Evolutionary conservation across 2,797 vertebrate genomes (phyloP), one percentile per base, ranked within the genome.

Genomic region (Sphaeramia orbicularis): DNA sequence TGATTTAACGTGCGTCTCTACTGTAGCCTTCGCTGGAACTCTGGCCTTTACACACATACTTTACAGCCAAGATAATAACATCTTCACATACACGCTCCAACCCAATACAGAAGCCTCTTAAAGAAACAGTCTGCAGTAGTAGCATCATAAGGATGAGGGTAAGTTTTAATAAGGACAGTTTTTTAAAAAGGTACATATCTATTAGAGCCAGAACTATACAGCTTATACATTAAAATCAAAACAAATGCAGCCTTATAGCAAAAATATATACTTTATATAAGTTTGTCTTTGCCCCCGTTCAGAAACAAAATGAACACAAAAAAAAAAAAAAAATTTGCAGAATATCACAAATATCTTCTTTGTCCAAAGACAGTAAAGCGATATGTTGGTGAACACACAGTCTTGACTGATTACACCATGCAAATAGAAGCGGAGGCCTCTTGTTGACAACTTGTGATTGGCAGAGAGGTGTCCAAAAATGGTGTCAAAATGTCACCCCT

Each of bases 181-280:
- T 50, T 81, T 77, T 89, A 73, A 64, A 89, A 92, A 87, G 80
- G 84, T 86, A 86, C 81, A 65, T 60, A 53, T 83, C 69, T 80
- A 88, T 87, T 82, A 86, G 76, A 90, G 86, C 77, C 86, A 86
- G 66, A 89, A 90, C 88, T 92, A 90, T 93, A 94, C 90, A 93
- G 89, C 91, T 71, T 89, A 87, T 85, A 92, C 89, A 91, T 87
- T 86, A 77, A 91, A 93, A 91, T 87, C 75, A 92, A 90, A 91
- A 93, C 84, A 87, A 89, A 90, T 81, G 88, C 92, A 93, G 92
- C 91, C 88, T 92, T 86, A 93, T 94, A 91, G 93, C 92, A 95
- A 95, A 95, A 95, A 95, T 95, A 95, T 90, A 95, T 85, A 90
- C 85, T 93, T 93, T 92, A 91, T 93, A 90, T 69, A 88, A 81